Base-by-base conservation (phyloP, 1,140 invertebrate genomes). In the Drosophila teissieri region DNA sequence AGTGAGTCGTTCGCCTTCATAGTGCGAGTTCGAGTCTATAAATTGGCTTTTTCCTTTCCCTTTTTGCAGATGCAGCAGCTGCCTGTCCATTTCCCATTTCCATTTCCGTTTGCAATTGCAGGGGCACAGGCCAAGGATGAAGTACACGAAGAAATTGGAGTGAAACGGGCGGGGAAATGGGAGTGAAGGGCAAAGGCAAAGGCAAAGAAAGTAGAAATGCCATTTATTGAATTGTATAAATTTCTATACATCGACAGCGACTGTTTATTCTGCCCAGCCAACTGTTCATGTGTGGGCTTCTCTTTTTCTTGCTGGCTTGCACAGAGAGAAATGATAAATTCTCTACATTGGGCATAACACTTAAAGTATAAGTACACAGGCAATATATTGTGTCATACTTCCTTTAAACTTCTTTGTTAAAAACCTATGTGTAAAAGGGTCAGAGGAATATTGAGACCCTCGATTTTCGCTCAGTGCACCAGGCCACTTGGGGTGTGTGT, bases 161-260 rank as follows among this genome's bases (percentile, higher is more conserved):
- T 53, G 19, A 37, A 19, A 65, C 4, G 44, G 49, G 31, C 31
- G 5, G 22, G 4, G 8, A 17, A 31, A 27, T 67, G 36, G 19
- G 10, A 44, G 45, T 31, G 17, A 36, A 40, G 19, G 48, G 34
- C 45, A 58, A 4, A n/a, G 31, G 19, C 10, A 65, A 27, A 46
- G 34, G 42, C 58, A 77, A 77, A 76, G 74, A 78, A 67, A 67
- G 73, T 80, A 77, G 75, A 88, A 88, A 88, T 89, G 76, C 84
- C 83, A 90, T 90, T 90, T 90, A 90, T 90, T 90, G 86, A 90
- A 91, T 90, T 91, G 86, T 91, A 90, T 90, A 91, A 89, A 89
- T 89, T 89, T 90, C 84, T 89, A 74, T 74, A 88, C 84, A 88
- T 77, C 84, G 84, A 89, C 84, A 89, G 80, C 73, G 80, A 84